phyloP scores from a whole-genome alignment of 1,140 invertebrate species.

The Drosophila guanche region DNA sequence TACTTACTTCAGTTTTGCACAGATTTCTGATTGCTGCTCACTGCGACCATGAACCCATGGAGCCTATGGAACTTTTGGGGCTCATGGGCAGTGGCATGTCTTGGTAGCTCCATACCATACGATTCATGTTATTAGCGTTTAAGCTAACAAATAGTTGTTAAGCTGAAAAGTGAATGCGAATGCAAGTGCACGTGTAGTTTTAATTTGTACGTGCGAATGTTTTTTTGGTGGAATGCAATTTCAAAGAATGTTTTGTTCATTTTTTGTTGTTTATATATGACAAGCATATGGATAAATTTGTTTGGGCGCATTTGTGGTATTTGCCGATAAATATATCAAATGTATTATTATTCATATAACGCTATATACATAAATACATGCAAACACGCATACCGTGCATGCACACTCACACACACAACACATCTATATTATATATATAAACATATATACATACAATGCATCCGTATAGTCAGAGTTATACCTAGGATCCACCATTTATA shows the following conservation, averaged over 20 bases:
- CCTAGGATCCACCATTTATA: constrained; percentile 19
- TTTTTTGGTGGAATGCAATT: constrained; percentile 33
- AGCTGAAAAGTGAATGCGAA: constrained; percentile 25
- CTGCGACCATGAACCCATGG: neutral
- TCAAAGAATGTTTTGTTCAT: constrained; percentile 27
- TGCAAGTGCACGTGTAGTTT: constrained; percentile 18
- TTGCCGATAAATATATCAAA: constrained; percentile 40
- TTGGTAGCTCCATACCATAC: constrained; percentile 37
- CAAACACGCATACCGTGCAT: constrained; percentile 37
- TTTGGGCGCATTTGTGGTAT: constrained; percentile 7
- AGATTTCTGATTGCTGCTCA: constrained; percentile 44
- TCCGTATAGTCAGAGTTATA: constrained; percentile 34
- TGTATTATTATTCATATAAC: constrained; percentile 60
- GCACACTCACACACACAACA: constrained; percentile 13
- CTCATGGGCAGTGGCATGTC: constrained; percentile 21
- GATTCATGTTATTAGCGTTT: constrained; percentile 72
- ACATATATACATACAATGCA: constrained; percentile 22
- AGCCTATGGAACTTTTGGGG: constrained; percentile 3
- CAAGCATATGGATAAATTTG: constrained; percentile 26
- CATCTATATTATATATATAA: constrained; percentile 28
- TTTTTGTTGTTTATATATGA: constrained; percentile 36
- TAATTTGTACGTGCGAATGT: constrained; percentile 15
- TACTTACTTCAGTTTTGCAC: constrained; percentile 61
- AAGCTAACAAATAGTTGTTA: constrained; percentile 59
- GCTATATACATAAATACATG: constrained; percentile 41